phyloP scores from a whole-genome alignment of 2,113 vertebrate genomes.

The Ariopsis seemanni region DNA sequence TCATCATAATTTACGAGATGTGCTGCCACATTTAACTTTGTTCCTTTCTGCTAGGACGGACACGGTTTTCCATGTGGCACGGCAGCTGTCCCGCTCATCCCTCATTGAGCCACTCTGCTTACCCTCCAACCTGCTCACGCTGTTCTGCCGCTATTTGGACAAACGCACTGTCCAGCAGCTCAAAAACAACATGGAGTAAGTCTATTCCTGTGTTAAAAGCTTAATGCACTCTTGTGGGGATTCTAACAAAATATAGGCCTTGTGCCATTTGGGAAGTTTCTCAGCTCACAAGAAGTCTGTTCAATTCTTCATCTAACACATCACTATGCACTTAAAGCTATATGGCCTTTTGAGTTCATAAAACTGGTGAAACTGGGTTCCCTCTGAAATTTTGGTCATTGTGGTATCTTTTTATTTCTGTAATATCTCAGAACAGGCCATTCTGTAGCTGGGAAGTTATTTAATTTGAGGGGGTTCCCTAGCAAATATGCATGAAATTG shows the following conservation, averaged over 20 bases:
- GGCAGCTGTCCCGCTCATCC: conserved; percentile 80
- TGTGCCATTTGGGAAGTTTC: not conserved
- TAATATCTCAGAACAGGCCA: no score
- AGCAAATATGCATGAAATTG: no score
- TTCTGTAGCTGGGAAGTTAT: no score
- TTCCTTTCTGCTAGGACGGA: conserved; percentile 76
- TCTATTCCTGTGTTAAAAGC: not conserved
- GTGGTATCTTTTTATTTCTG: no score
- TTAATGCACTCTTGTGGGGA: no score
- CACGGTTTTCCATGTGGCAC: conserved; percentile 83
- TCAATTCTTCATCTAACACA: not conserved
- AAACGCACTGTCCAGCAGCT: conserved; percentile 84
- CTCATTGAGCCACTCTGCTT: conserved; percentile 87
- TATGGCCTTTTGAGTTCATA: no score
- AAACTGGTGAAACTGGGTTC: no score
- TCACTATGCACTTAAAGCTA: not conserved
- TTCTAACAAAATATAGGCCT: no score
- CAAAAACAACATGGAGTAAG: conserved; percentile 88
- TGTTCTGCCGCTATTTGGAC: conserved; percentile 93
- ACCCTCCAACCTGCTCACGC: conserved; percentile 87
- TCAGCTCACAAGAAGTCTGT: not conserved
- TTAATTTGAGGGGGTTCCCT: no score
- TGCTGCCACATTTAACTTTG: not conserved
- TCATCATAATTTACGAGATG: not conserved
- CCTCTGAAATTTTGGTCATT: no score